A percentile compares a stretch with the other conserved stretches of the same genome.
These are phyloP conservation scores for Thalpophila matura DNA, from an alignment of 2,888 invertebrate species.

Conservation along the genomic window DNA sequence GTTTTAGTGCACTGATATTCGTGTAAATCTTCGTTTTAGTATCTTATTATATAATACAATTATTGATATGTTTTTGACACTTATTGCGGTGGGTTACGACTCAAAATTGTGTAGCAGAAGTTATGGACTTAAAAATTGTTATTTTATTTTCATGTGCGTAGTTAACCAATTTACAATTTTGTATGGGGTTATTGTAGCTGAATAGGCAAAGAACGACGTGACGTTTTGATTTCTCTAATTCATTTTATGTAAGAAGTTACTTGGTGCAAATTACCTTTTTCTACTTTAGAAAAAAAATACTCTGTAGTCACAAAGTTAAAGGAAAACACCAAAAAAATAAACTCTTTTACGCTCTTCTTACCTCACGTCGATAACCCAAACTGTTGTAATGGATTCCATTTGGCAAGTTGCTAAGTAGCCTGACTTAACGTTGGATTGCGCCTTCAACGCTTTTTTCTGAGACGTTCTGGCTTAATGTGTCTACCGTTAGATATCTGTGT, in stretches of 20 bases:
- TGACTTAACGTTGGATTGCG: conserved; percentile 64
- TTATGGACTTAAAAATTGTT: conserved; percentile 23
- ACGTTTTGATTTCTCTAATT: not conserved
- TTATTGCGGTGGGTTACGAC: conserved; percentile 36
- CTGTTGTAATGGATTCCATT: conserved; percentile 73
- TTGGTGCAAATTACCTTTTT: not conserved
- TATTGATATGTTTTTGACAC: conserved; percentile 34
- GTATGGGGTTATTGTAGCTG: not conserved
- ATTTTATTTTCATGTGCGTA: conserved; percentile 28
- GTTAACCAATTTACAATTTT: conserved; percentile 34
- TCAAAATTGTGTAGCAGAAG: conserved; percentile 21
- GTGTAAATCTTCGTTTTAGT: conserved; percentile 72
- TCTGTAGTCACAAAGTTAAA: conserved; percentile 1
- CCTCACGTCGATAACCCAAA: conserved; percentile 62
- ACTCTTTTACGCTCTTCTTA: conserved; percentile 61
- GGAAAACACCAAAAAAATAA: conserved; percentile 27
- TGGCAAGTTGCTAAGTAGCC: conserved; percentile 71
- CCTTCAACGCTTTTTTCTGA: conserved; percentile 55
- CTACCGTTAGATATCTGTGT: conserved; percentile 44
- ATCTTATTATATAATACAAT: conserved; percentile 61
- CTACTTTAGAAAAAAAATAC: conserved; percentile 4
- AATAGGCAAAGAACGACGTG: not conserved
- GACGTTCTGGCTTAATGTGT: conserved; percentile 51
- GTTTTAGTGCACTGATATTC: conserved; percentile 75
- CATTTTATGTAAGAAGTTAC: not conserved